phyloP scores from a whole-genome alignment of 1,140 invertebrate genomes.

The Ptiloglossa arizonensis region DNA sequence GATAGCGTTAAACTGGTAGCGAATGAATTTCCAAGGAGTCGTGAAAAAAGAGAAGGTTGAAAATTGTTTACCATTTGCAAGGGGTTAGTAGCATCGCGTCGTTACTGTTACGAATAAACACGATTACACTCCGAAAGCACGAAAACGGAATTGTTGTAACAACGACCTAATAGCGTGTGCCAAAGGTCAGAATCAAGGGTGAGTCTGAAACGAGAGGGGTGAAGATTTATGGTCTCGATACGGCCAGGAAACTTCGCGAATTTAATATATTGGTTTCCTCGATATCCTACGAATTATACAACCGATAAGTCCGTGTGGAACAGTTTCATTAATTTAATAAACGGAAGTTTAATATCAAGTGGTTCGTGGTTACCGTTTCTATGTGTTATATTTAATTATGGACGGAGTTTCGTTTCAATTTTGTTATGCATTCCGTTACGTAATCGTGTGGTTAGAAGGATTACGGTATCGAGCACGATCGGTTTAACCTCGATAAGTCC shows the following conservation, averaged over 20 bases:
- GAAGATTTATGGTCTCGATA: slow-evolving; percentile 7
- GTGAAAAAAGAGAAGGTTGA: neutral
- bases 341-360: too few relatives aligned
- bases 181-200: slow-evolving; percentile 1
- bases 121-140: neutral
- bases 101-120: slow-evolving; percentile 8
- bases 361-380: too few relatives aligned
- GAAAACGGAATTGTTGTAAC: neutral
- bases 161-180: neutral
- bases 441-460: too few relatives aligned
- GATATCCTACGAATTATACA: neutral
- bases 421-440: too few relatives aligned
- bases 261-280: slow-evolving; percentile 3
- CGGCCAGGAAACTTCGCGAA: neutral
- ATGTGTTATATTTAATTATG: too few relatives aligned
- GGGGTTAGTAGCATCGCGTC: neutral
- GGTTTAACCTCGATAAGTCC: too few relatives aligned
- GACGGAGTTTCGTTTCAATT: too few relatives aligned
- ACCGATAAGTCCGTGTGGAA: neutral
- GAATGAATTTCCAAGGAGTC: too few relatives aligned
- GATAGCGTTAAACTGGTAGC: too few relatives aligned
- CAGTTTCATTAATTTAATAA: slow-evolving; percentile 5
- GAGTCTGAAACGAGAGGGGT: neutral
- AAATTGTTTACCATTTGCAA: neutral
- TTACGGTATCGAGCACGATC: too few relatives aligned